Percentiles rank a stretch among this genome's conserved stretches.
Conservation (phyloP, 1,140 invertebrate species). For the Wiebesia pumilae region DNA sequence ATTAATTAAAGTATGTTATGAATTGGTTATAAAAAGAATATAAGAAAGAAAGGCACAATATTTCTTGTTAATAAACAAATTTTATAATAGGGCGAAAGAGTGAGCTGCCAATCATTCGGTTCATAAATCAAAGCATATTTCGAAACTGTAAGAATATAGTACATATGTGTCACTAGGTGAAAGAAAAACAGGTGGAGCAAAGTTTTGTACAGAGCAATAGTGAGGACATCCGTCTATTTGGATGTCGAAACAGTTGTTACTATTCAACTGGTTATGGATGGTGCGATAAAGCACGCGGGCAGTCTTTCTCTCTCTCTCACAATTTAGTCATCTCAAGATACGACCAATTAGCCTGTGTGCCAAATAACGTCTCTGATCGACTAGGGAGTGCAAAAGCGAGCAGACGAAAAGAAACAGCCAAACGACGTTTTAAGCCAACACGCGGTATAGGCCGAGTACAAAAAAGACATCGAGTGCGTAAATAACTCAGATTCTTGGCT, state of each 20-base stretch:
- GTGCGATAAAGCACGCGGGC: conserved; percentile 65
- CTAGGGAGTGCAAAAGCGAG: neutral
- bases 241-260: conserved; percentile 41
- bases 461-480: conserved; percentile 31
- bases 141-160: no score
- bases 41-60: no score
- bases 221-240: neutral
- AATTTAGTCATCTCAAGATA: conserved; percentile 58
- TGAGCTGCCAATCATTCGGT: no score
- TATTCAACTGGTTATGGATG: conserved; percentile 67
- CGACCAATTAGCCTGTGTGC: conserved; percentile 70
- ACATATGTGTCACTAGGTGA: no score
- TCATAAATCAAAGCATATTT: no score
- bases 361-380: conserved; percentile 65
- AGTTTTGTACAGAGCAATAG: neutral
- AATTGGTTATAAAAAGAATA: no score
- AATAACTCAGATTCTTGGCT: conserved; percentile 54
- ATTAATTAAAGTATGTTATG: no score
- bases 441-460: conserved; percentile 38
- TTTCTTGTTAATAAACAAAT: no score
- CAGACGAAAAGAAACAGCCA: conserved; percentile 54
- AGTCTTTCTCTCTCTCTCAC: neutral
- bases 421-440: conserved; percentile 61
- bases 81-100: no score
- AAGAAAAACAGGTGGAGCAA: conserved; percentile 31